Evolutionary conservation across 2,113 vertebrate species (phyloP), one percentile per base, ranked within the genome.

Genomic region (Pygoscelis antarcticus): DNA sequence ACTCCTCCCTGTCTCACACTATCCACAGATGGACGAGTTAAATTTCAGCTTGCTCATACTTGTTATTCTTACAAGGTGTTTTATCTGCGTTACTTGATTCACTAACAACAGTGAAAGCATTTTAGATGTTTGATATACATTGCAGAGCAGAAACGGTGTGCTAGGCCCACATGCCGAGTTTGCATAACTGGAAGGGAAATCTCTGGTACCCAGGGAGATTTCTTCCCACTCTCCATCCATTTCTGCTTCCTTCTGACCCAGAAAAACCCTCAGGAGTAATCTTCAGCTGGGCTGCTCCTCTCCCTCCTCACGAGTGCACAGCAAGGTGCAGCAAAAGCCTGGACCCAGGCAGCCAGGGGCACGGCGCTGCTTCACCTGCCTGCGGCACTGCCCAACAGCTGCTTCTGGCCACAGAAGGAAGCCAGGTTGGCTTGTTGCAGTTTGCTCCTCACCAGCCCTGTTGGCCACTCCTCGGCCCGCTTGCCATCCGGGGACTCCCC

Each of bases 161-260:
- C 49, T 23, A 30, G 62, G 32, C 13, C 32, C 61, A 46, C 2
- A 0, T 25, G 54, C 40, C 1, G 0, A 55, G 40, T 15, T 9
- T 9, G 19, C 40, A 18, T 17, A n/a, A 27, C 40, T 36, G 25
- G 17, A 64, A 57, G 22, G 30, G 64, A 44, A 64, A 38, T n/a
- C 27, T 40, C 55, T 21, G 18, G 32, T 55, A 30, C 18, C 4
- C 23, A 11, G 26, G 21, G 26, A 68, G 42, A 38, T 44, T 34
- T 55, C 15, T 38, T 42, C n/a, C 16, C 46, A 16, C 20, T 65
- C 52, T 22, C 34, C 13, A 46, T 27, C 8, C 2, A 1, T 55
- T 78, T 77, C 76, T 60, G 27, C 60, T 86, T 54, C 60, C 52
- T 44, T 34, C 54, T 46, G 44, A 26, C 60, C 19, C 46, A 52